Base-by-base conservation (phyloP, 2,113 vertebrate genomes). In the Thryonomys swinderianus region DNA sequence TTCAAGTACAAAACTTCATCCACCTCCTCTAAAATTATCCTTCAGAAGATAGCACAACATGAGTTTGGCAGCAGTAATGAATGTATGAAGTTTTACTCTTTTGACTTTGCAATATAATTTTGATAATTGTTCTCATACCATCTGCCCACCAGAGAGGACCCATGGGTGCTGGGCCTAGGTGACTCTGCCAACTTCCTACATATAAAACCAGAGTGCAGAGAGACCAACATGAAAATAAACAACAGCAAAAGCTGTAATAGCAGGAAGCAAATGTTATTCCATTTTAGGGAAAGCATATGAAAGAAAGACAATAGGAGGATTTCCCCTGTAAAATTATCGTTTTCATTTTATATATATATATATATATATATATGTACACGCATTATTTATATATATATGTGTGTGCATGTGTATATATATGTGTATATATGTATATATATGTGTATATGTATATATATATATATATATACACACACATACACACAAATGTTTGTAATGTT, bases 21-120 rank as follows among this genome's bases (percentile, higher is more conserved):
- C 32, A 64, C 71, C 3, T 88, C 18, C 9, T 14, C 20, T 95
- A 92, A 90, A 95, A 85, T 78, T 91, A 94, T 92, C 42, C 18
- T 94, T 87, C 71, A 90, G 66, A 64, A 93, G 37, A 92, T 7
- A 92, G 55, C 93, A 92, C 42, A 85, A 18, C 61, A 40, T 85
- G 69, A 85, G 32, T 59, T 69, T 89, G 57, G 55, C n/a, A 94
- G 82, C 2, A 82, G 0, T 17, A 73, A 7, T 73, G n/a, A 89
- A 81, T 92, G 32, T 87, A 66, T 85, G 21, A 96, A 53, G 27
- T 40, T 76, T 48, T 48, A 48, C 0, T 88, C 96, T 74, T 74
- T 62, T 73, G 55, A 92, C 90, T 92, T 88, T 85, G 93, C 93
- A 95, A 85, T 66, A 71, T 4, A 34, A 34, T 78, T 84, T 92